Base-by-base conservation (phyloP, 35 echinoderm and acorn worm genomes). In the Anneissia japonica region DNA sequence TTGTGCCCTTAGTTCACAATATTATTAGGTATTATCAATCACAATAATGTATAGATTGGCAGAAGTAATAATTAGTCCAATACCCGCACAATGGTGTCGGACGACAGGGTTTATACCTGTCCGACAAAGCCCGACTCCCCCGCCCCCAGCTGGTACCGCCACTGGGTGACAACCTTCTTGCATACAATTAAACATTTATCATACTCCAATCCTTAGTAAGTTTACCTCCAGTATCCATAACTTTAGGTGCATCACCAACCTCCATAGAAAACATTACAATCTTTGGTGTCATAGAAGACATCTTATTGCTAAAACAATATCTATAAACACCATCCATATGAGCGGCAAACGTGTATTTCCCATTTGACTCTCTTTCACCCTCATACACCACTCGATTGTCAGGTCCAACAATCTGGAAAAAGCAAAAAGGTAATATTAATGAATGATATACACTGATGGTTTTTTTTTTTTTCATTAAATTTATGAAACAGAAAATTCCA, bases 201-300 rank as follows among this genome's bases (percentile, higher is more conserved):
- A n/a, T n/a, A n/a, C n/a, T n/a, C n/a, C n/a, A n/a, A n/a, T n/a
- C n/a, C n/a, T n/a, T n/a, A n/a, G n/a, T n/a, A 80, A 19, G 36
- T 37, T 73, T 91, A 97, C 95, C 95, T 82, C 91, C 91, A 85
- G 95, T 97, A 33, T 97, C 95, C 40, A 90, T 92, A 3, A 76
- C 89, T 87, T 97, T 93, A 9, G 95, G 95, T 36, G 85, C 46
- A 79, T 97, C 92, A 14, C 95, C 91, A 38, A 91, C 39, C 79
- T 97, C 95, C 89, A 97, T 97, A 34, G 95, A 97, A 75, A 97
- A 97, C 95, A 97, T 97, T 28, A 97, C 86, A 85, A 97, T 91
- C 83, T 97, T 97, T 5, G 95, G 95, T 34, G 95, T 97, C 91
- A 97, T 97, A 7, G 88, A 93, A 34, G 95, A 97, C 95, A 97